Evolutionary conservation across 2,113 vertebrate species (phyloP).

Genomic region (Hypanus sabinus): DNA sequence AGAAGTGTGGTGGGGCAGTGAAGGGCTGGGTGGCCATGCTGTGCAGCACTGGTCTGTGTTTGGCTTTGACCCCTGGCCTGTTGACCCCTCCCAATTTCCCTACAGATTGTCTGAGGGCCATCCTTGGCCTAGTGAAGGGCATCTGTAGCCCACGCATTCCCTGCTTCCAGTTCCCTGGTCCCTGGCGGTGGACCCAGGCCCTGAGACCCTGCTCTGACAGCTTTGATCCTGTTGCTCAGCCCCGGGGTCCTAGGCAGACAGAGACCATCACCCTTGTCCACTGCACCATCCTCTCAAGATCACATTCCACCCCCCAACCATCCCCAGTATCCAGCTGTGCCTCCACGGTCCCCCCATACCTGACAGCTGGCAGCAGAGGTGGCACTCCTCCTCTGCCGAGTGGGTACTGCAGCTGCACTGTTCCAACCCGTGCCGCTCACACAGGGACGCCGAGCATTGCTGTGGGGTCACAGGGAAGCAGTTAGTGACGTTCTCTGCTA

Average conservation of each 20-base stretch:
- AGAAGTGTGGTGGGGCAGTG: too few species aligned
- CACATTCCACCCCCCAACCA: background rate
- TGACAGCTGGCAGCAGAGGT: conserved; percentile 63
- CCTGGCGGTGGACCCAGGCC: too few species aligned
- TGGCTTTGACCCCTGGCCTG: too few species aligned
- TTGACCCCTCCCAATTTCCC: too few species aligned
- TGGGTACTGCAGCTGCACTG: conserved; percentile 58
- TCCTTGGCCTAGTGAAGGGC: too few species aligned
- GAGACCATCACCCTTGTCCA: background rate
- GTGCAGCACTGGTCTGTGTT: too few species aligned
- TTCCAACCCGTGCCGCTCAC: conserved; percentile 51
- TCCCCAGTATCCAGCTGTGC: background rate
- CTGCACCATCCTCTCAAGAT: background rate
- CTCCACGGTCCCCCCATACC: conserved; percentile 45
- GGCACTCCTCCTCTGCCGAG: conserved; percentile 55
- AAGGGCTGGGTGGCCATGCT: too few species aligned
- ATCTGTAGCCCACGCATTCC: too few species aligned
- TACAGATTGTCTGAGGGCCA: too few species aligned
- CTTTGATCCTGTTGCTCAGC: background rate
- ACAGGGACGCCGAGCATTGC: conserved; percentile 56
- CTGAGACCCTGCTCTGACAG: background rate
- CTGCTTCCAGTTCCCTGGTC: too few species aligned
- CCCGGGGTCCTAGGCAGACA: background rate
- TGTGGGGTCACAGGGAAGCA: conserved; percentile 37
- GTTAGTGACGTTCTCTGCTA: background rate